Base-by-base conservation (phyloP, 1,140 invertebrate species). In the Oryctes rhinoceros region DNA sequence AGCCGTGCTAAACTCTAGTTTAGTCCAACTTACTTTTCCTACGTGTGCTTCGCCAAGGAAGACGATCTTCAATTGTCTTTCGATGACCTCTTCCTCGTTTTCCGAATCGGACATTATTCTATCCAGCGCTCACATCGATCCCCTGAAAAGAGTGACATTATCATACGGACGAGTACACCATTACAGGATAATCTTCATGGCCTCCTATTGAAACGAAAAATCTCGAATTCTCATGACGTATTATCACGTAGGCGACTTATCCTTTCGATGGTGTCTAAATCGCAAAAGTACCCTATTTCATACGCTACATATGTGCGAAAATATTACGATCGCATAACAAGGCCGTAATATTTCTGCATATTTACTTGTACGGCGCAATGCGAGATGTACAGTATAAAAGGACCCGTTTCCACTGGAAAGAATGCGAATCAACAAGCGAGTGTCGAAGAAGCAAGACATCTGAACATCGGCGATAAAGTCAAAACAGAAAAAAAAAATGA, bases 61-160 rank as follows among this genome's bases (percentile, higher is more conserved):
- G 24, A 95, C 93, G 84, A 97, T 91, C 89, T 96, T 96, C 80
- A 96, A 86, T 85, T 93, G 91, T 88, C 91, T 93, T 84, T 93
- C 92, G 75, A 89, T 83, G 82, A 86, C 86, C 80, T 93, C 91
- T 81, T 94, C 93, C 79, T 93, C 91, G 81, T 94, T 93, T 83
- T 93, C 92, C 76, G 89, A 90, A 86, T 92, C 91, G 78, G 91
- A 92, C 92, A 93, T 30, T 30, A 30, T 71, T 30, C 7, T 59
- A 59, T n/a, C 20, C 24, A 9, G 20, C 65, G 24, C 15, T 30
- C 20, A 71, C 35, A 71, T 71, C 24, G 35, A 30, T 71, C 24
- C 65, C 24, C 11, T 24, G 20, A 71, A 24, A 71, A 71, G 35
- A 15, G 20, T 11, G 9, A 62, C 15, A 62, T 71, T 71, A 59